Base-by-base conservation (phyloP, 2,113 vertebrate species). In the Corythoichthys haematopterus region DNA sequence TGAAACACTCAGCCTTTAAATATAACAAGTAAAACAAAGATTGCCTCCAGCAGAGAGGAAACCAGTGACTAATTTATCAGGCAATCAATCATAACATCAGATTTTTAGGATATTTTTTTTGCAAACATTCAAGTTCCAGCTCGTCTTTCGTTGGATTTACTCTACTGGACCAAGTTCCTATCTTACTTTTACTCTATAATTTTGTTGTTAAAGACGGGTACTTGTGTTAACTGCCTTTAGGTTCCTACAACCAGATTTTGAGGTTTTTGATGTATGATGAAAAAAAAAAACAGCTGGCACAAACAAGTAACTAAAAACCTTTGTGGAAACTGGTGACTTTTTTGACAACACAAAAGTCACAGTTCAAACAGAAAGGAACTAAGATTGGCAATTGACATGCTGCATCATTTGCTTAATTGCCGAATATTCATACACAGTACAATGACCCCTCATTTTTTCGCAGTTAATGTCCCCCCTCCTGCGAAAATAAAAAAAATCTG, bases 221-320 rank as follows among this genome's bases (percentile, higher is more conserved):
- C n/a, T 28, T 28, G 52, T 53, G 20, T 37, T 15, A 45, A 62
- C n/a, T 6, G 16, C 20, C n/a, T 4, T 56, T 57, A 4, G 10
- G 11, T 16, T 28, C 43, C n/a, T 12, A 62, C 20, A n/a, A 45
- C n/a, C 20, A 16, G 4, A 28, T 61, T 12, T 20, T 2, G 58
- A 33, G 66, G 46, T 33, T 65, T 65, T 64, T 45, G 64, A 63
- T 11, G 70, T 58, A 3, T 61, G 68, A 66, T 51, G 3, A 57
- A 69, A 68, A 60, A 55, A 46, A 16, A 60, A 77, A 57, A 64
- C 80, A 83, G 68, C 75, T 78, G 71, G 71, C 69, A 75, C 75
- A 78, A 75, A 80, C 69, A n/a, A 80, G 68, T 69, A 62, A 0
- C 57, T 80, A 87, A 43, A 43, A 43, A 43, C 40, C 9, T 43